Percentiles rank a stretch among this genome's conserved stretches.
Conservation (phyloP, 1,140 invertebrate genomes). For the Rhopalosiphum padi region DNA sequence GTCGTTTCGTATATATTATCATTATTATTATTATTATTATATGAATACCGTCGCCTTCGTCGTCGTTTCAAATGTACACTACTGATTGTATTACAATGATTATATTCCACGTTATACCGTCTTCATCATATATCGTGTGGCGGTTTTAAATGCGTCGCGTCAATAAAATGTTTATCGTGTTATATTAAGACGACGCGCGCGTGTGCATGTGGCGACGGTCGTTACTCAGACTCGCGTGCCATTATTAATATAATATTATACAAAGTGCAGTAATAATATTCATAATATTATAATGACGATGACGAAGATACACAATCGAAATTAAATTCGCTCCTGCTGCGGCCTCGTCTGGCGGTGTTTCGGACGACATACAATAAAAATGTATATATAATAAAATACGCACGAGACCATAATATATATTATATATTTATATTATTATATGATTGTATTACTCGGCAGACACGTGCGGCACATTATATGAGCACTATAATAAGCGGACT, state of each 20-base stretch:
- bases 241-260: neutral
- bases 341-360: neutral
- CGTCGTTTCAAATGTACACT: too few relatives aligned
- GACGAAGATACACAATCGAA: neutral
- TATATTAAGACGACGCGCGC: neutral
- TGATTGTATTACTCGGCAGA: neutral
- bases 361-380: neutral
- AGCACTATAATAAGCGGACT: neutral
- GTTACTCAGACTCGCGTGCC: neutral
- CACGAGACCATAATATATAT: neutral
- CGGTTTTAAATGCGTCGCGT: neutral
- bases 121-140: too few relatives aligned
- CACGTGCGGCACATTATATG: neutral
- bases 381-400: neutral
- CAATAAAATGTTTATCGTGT: conserved; percentile 38
- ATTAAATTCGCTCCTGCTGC: neutral
- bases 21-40: neutral
- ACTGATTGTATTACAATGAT: neutral
- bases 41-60: neutral
- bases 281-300: neutral
- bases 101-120: neutral
- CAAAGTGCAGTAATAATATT: neutral
- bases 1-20: neutral
- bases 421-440: neutral
- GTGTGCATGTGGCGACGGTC: neutral